Evolutionary conservation across 1,140 invertebrate genomes (phyloP), one percentile per base, ranked within the genome.

Genomic region (Caerostris extrusa): DNA sequence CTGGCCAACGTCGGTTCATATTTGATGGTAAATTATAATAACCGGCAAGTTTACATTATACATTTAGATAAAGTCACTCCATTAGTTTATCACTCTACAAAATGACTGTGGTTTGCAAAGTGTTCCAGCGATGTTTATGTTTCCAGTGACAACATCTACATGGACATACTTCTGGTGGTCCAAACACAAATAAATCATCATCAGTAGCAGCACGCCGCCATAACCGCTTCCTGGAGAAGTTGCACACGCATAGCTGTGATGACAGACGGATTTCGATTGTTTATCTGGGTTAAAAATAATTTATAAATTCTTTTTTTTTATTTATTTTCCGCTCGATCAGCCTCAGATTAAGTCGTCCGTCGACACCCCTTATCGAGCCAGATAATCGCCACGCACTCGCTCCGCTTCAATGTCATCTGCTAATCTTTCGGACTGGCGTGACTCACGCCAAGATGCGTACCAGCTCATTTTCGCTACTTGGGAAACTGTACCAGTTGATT

Each of bases 271-370:
- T 12, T 77, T 10, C 19, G 69, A 77, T 50, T 77, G 69, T 77
- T 50, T 50, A 77, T 77, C 69, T 77, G 69, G 34, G 69, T 77
- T 77, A 77, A 77, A 77, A 77, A 77, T 77, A 77, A 77, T 77
- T 64, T 64, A 64, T 64, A 64, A 12, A 64, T 64, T 64, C 61
- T 17, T 5, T 5, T 64, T 77, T 12, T 77, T 50, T 53, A 53
- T 50, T 50, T 50, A 19, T 34, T 77, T 77, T 71, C 34, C 61
- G 17, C n/a, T 64, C 19, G 69, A 71, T 71, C 69, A 71, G 34
- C 19, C 34, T 19, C 7, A 53, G 69, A 77, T 53, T 50, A 77
- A 77, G 69, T 34, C 69, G 69, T 77, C 7, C 34, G 3, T 77
- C 69, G 69, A 50, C 69, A 12, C 34, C 69, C 3, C 69, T 77